Percentiles rank a stretch among this genome's conserved stretches.
phyloP scores from a whole-genome alignment of 2,113 vertebrate genomes.

The Haliaeetus leucogaster region DNA sequence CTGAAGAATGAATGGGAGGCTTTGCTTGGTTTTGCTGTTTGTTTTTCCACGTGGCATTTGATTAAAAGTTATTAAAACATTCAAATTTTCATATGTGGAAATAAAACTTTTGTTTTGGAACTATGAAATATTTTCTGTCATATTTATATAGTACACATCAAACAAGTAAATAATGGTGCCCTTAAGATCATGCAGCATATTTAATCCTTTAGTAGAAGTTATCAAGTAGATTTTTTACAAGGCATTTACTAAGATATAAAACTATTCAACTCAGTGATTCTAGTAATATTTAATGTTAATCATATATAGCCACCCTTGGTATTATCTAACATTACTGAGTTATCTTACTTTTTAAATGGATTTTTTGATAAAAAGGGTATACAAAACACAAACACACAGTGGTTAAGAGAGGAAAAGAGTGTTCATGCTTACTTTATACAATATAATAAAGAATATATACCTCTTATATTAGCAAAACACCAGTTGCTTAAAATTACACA shows the following conservation, averaged over 20 bases:
- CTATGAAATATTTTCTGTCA: not conserved
- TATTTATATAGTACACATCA: conserved; percentile 44
- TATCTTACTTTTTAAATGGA: conserved; percentile 9
- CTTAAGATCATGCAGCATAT: conserved; percentile 46
- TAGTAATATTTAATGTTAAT: conserved; percentile 47
- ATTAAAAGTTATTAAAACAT: not conserved
- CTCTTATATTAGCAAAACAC: not conserved
- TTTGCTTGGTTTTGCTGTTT: not conserved
- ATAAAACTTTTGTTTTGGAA: not conserved
- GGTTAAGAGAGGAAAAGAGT: not conserved
- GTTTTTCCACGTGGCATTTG: not conserved
- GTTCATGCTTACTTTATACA: not conserved
- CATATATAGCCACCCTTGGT: conserved; percentile 22
- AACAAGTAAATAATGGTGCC: not conserved
- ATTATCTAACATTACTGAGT: conserved; percentile 49
- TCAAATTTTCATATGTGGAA: not conserved
- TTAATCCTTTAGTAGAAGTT: conserved; percentile 58
- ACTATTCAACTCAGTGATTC: conserved; percentile 55
- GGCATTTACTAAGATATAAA: conserved; percentile 58
- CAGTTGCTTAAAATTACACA: not conserved
- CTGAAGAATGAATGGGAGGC: not conserved
- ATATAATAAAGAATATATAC: not conserved
- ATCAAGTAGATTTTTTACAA: conserved; percentile 33
- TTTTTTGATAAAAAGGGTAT: not conserved
- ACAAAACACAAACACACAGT: not conserved